Base-by-base conservation (phyloP, 2,888 invertebrate species). In the Harpalus rufipes region DNA sequence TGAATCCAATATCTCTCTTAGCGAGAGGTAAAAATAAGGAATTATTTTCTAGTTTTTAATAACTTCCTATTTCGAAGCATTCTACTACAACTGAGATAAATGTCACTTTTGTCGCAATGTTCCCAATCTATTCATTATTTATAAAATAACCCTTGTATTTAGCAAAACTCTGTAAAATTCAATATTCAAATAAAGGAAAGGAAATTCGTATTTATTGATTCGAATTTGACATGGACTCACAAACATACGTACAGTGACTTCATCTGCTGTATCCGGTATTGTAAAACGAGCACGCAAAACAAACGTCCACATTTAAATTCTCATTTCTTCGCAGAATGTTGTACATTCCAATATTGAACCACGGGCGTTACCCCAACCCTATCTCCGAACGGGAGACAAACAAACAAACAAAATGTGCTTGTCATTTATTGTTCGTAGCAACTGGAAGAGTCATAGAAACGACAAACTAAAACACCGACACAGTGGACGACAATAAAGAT, bases 321-420 rank as follows among this genome's bases (percentile, higher is more conserved):
- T 68, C 68, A 68, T 68, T 68, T 68, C 68, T 68, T 68, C 39
- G 39, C 68, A 65, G n/a, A 68, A 68, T 39, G 68, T 68, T 63
- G 63, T 21, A 68, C 39, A 16, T 74, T 74, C 74, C 74, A 74
- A 74, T 74, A 74, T 74, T 74, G 74, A 65, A 32, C 32, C 65
- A 10, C 14, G n/a, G 16, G 16, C 16, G 59, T 18, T 65, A 65
- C 14, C 32, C 68, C 16, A 16, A 65, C 14, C 32, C 68, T 44
- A 16, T 72, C 44, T 72, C 3, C 12, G 5, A 8, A 7, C 7
- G 72, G 8, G 44, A 41, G 44, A 32, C 72, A 72, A 72, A 39
- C 44, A 44, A 14, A 72, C 72, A 72, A 72, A 72, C 72, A 72
- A 72, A 39, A 25, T n/a, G 14, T 12, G 41, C 72, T 39, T 72